Base-by-base conservation (phyloP, 2,797 vertebrate species). In the Mionectes olivaceus region DNA sequence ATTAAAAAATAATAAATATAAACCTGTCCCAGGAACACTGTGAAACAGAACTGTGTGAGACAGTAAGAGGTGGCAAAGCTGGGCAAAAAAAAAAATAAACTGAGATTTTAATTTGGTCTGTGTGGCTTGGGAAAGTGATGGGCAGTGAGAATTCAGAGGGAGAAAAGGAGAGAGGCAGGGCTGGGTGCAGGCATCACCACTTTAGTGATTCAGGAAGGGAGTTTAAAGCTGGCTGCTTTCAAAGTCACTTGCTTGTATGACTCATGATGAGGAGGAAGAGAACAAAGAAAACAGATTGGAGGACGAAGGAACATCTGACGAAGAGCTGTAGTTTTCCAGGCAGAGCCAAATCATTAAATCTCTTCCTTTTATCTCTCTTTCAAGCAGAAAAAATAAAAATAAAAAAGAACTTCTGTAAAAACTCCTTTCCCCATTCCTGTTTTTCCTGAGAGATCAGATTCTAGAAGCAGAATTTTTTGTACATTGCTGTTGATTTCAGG, bases 401-500 rank as follows among this genome's bases (percentile, higher is more conserved):
- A 4, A 55, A 28, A 52, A 47, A 12, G 39, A 14, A 15, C 6
- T 14, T 13, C 5, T 1, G 5, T 14, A 44, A 74, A 77, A 28
- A 0, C 17, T 78, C 5, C 2, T 47, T 49, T 47, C 8, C 19
- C 41, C 4, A 4, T 32, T 10, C 23, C 6, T 0, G 0, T 28
- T 83, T 84, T 35, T 37, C 22, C 56, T 56, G 37, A 71, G 52
- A 63, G 19, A 35, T 41, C 4, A 55, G 19, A 22, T 39, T 67
- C 13, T 52, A 44, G 49, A 86, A 63, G 19, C 10, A 37, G 53
- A 33, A 0, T 5, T 79, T 78, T 74, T 13, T 39, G 11, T 19
- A 49, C 2, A 37, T 43, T 28, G 4, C 14, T 70, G 13, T 10
- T 68, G 18, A 46, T 65, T 71, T 84, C 46, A 65, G 30, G 12